These are phyloP conservation scores for Neomorphus geoffroyi DNA, from an alignment of 2,797 vertebrate genomes.

Conservation along the genomic window DNA sequence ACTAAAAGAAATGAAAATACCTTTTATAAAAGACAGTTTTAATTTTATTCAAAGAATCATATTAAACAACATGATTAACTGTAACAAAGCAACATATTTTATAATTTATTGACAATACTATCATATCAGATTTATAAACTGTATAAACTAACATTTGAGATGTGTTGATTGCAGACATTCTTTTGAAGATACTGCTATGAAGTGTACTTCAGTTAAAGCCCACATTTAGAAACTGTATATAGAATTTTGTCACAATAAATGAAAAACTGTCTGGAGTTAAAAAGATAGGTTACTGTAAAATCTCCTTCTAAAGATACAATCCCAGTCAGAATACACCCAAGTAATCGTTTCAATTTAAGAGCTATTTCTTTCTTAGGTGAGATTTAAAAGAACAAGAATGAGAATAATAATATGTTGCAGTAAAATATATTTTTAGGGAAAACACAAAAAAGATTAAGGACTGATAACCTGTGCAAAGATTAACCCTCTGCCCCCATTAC, in stretches of 20 bases:
- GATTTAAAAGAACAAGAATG: neutral
- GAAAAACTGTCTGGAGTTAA: neutral
- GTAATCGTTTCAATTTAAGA: neutral
- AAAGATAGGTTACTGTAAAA: neutral
- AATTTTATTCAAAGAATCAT: neutral
- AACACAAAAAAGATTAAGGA: neutral
- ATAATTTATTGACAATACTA: neutral
- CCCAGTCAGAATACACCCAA: neutral
- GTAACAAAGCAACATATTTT: neutral
- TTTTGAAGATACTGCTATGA: neutral
- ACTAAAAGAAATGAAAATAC: neutral
- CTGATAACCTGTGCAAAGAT: neutral
- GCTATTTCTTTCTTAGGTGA: neutral
- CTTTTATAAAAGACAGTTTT: neutral
- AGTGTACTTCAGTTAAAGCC: neutral
- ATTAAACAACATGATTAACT: neutral
- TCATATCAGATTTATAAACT: neutral
- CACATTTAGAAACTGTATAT: neutral
- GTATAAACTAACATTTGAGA: neutral
- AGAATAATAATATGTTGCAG: neutral
- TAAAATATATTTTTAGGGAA: neutral
- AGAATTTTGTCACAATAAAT: neutral
- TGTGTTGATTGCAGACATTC: neutral
- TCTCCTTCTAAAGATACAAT: neutral
- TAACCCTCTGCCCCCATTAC: neutral